These are phyloP conservation scores for Pholis gunnellus DNA, from an alignment of 2,113 vertebrate species.

Conservation along the genomic window DNA sequence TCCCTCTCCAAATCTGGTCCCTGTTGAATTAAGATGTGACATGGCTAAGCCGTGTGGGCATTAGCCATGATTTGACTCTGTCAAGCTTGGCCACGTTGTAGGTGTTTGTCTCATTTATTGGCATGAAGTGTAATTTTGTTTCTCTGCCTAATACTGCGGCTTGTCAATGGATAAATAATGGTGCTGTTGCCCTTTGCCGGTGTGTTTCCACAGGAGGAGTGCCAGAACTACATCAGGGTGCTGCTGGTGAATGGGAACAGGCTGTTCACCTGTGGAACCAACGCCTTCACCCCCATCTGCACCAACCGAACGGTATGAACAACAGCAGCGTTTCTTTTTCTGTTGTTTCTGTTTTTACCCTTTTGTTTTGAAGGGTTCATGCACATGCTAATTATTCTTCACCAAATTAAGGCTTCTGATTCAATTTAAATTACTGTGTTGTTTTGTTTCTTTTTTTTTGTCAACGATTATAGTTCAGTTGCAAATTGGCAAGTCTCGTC, in stretches of 20 bases:
- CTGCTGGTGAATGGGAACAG: conserved; percentile 93
- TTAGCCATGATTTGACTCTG: conserved; percentile 74
- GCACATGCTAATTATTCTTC: not conserved
- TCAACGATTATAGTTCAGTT: not conserved
- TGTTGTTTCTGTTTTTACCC: too few relatives aligned
- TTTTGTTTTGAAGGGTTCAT: not conserved
- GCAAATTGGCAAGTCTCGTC: not conserved
- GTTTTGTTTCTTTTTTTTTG: not conserved
- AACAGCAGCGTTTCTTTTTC: not conserved
- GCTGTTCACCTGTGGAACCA: conserved; percentile 96
- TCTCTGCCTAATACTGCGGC: conserved; percentile 47
- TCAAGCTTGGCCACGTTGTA: conserved; percentile 66
- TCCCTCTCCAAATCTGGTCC: conserved; percentile 50
- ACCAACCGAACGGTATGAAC: conserved; percentile 93
- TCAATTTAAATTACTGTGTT: not conserved
- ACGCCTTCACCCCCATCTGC: conserved; percentile 96
- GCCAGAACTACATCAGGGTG: conserved; percentile 98
- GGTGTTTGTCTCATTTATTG: conserved; percentile 71
- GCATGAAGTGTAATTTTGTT: conserved; percentile 60
- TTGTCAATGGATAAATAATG: conserved; percentile 55
- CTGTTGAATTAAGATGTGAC: conserved; percentile 73
- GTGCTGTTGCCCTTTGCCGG: conserved; percentile 36
- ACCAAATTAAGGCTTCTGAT: not conserved
- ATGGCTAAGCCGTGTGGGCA: conserved; percentile 45
- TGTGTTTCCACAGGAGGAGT: conserved; percentile 90